phyloP scores from a whole-genome alignment of 2,113 vertebrate species.

The Cynopterus brachyotis region DNA sequence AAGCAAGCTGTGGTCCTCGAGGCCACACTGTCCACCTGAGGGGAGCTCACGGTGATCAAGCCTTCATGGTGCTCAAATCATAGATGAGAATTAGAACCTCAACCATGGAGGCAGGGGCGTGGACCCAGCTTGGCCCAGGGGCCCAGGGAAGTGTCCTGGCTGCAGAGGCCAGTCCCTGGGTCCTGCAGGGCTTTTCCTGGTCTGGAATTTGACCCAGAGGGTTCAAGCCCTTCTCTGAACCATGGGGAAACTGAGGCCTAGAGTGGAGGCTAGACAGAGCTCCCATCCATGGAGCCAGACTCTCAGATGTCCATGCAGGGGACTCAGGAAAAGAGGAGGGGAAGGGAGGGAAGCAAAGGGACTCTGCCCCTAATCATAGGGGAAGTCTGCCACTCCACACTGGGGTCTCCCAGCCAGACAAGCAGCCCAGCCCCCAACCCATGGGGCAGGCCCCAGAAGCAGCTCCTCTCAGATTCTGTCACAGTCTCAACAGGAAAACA shows the following conservation, averaged over 20 bases:
- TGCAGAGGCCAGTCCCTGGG: neutral
- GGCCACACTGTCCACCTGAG: neutral
- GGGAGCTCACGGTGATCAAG: neutral
- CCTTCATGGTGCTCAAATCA: neutral
- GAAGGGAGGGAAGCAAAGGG: neutral
- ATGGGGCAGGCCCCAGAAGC: neutral
- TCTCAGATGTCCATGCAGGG: neutral
- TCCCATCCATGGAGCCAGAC: neutral
- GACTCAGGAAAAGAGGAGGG: neutral
- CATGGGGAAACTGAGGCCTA: neutral
- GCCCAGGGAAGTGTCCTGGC: neutral
- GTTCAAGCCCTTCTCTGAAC: neutral
- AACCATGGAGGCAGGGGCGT: neutral
- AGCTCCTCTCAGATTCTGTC: neutral
- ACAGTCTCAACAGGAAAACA: neutral
- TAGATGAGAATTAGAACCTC: neutral
- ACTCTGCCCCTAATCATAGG: neutral
- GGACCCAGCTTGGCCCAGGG: rapidly evolving
- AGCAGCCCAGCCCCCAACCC: neutral
- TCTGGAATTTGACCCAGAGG: neutral
- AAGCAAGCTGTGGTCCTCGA: neutral
- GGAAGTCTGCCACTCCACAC: slow-evolving; percentile 5
- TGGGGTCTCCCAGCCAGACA: neutral
- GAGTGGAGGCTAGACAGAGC: neutral
- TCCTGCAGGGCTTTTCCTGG: no score